Conservation (phyloP, 1,140 invertebrate species). For the Drosophila asahinai region DNA sequence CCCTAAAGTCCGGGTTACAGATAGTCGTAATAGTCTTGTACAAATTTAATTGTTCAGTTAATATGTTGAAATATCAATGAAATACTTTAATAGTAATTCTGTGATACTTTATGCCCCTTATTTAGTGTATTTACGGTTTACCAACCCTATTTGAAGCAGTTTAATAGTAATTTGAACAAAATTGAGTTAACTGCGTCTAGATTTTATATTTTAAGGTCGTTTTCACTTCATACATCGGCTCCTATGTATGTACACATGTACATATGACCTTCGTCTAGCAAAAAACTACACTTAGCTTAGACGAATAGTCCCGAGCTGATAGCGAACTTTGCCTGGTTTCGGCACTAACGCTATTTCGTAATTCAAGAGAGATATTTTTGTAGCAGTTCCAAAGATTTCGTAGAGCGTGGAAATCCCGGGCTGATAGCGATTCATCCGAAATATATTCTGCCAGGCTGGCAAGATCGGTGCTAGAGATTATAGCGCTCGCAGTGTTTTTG, state of each 20-base stretch:
- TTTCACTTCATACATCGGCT: neutral
- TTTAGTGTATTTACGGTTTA: neutral
- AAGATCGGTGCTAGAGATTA: conserved; percentile 20
- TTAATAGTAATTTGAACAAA: neutral
- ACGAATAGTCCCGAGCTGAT: conserved; percentile 20
- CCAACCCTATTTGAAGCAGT: neutral
- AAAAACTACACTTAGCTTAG: neutral
- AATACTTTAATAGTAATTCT: too few relatives aligned
- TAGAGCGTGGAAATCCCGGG: neutral
- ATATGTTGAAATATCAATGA: too few relatives aligned
- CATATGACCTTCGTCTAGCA: conserved; percentile 15
- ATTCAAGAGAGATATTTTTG: neutral
- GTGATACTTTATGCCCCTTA: neutral
- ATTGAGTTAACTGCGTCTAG: neutral
- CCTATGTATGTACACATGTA: neutral
- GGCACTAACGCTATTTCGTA: neutral
- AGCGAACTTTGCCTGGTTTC: neutral
- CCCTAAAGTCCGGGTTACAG: neutral
- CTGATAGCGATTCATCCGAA: conserved; percentile 14
- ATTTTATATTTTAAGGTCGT: neutral
- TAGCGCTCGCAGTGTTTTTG: conserved; percentile 6
- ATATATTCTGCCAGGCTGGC: conserved; percentile 11
- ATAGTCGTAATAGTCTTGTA: neutral
- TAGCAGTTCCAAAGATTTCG: neutral
- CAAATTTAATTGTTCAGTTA: too few relatives aligned